Evolutionary conservation across 2,113 vertebrate genomes (phyloP), one percentile per base, ranked within the genome.

Genomic region (human): DNA sequence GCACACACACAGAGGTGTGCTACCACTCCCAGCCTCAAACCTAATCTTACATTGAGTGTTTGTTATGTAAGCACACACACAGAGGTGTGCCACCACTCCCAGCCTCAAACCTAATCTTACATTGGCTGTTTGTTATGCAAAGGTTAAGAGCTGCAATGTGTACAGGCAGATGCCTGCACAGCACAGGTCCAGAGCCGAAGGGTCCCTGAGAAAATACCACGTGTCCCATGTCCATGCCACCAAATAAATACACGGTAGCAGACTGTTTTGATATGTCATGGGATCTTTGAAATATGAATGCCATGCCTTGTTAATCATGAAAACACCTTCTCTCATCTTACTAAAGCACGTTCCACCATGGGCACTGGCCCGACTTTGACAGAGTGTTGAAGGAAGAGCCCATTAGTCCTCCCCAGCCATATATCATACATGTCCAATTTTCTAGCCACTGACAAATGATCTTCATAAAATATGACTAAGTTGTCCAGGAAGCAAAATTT

Each of bases 361-460:
- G 81, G 81, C 92, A 81, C 45, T 9, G 5, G 92, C 90, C 61
- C 81, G 96, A 98, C 93, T 98, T 96, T 98, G 98, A 98, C 97
- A 96, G 97, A 98, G 96, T 79, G 68, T 40, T n/a, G 80, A 92
- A 93, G 93, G 95, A 97, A 97, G 89, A 97, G 68, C 97, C 93
- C 97, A 91, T 98, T 97, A 98, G 97, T 96, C 97, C 96, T 89
- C 68, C 89, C 94, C 57, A 92, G 72, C 66, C 68, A 96, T 97
- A 97, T 91, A 98, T 98, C 98, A 96, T 17, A 52, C 13, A 35
- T 8, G 95, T 97, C 98, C 93, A 93, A 48, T 97, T 98, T 98
- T 95, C 97, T 94, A 97, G 96, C 94, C 96, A 93, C 89, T 98
- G 98, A 99, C 93, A 98, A 98, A 98, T 90, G 96, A 97, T 96